These are phyloP conservation scores for Lutra lutra DNA, from an alignment of 2,797 vertebrate species.

Conservation along the genomic window DNA sequence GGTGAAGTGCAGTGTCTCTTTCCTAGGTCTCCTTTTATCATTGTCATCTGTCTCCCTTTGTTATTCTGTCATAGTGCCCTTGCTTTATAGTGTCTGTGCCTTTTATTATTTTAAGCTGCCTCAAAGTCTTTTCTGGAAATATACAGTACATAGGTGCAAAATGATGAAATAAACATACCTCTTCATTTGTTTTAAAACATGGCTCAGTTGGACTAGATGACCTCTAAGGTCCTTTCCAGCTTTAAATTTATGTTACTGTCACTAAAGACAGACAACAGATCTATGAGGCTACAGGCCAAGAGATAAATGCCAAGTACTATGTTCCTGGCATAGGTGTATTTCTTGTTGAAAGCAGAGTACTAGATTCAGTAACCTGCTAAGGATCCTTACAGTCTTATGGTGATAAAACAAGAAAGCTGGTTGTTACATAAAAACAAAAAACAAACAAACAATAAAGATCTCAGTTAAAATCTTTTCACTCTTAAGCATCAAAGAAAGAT, in stretches of 20 bases:
- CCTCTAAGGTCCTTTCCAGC: constrained; percentile 35
- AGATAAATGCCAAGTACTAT: constrained; percentile 34
- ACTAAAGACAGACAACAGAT: constrained; percentile 67
- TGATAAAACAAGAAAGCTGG: neutral
- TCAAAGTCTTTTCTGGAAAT: constrained; percentile 50
- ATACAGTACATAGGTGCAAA: neutral
- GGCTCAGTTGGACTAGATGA: constrained; percentile 55
- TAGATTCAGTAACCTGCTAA: constrained; percentile 29
- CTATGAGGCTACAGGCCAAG: constrained; percentile 24
- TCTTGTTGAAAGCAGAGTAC: constrained; percentile 46
- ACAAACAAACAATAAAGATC: neutral
- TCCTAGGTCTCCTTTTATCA: neutral
- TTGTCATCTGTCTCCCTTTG: neutral
- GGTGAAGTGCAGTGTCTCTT: neutral
- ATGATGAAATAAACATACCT: constrained; percentile 61
- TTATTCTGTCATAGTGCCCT: neutral
- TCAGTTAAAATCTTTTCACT: constrained; percentile 18
- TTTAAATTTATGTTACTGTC: constrained; percentile 68
- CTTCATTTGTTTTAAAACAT: constrained; percentile 60
- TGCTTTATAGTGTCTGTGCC: constrained; percentile 3
- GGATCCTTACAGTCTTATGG: neutral
- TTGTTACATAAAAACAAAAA: neutral
- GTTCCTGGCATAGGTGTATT: constrained; percentile 18
- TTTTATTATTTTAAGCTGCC: constrained; percentile 46
- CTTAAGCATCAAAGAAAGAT: neutral